Evolutionary conservation across 2,797 vertebrate genomes (phyloP).

Genomic region (Eidolon dupreanum): DNA sequence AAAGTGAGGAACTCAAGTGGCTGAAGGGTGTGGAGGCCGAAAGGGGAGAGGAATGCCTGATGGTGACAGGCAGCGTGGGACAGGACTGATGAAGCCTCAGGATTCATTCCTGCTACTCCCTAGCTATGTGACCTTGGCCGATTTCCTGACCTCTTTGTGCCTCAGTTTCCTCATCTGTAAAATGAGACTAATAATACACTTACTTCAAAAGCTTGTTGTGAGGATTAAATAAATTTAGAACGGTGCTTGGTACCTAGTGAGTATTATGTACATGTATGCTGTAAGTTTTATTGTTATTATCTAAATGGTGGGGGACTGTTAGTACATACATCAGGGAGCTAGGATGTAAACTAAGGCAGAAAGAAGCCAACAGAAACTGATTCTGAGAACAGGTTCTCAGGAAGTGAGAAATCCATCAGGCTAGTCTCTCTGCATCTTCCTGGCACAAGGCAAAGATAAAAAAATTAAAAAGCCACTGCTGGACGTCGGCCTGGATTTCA

Average conservation of each 20-base stretch:
- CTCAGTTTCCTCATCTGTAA: background rate
- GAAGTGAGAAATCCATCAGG: background rate
- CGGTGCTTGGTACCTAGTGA: background rate
- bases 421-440: background rate
- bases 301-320: background rate
- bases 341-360: background rate
- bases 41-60: background rate
- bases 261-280: background rate
- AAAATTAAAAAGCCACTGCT: background rate
- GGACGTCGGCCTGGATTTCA: background rate
- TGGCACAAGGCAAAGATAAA: background rate
- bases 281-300: background rate
- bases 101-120: background rate
- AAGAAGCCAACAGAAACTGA: background rate
- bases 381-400: background rate
- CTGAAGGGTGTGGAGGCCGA: fast-evolving
- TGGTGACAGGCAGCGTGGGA: background rate
- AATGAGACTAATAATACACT: background rate
- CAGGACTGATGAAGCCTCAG: fast-evolving
- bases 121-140: background rate
- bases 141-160: background rate
- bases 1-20: background rate
- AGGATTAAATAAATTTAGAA: background rate
- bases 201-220: background rate
- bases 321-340: background rate